Percentiles rank a stretch among this genome's conserved stretches.
Conservation (phyloP, 2,797 vertebrate species). For the Onychomys arenicola region DNA sequence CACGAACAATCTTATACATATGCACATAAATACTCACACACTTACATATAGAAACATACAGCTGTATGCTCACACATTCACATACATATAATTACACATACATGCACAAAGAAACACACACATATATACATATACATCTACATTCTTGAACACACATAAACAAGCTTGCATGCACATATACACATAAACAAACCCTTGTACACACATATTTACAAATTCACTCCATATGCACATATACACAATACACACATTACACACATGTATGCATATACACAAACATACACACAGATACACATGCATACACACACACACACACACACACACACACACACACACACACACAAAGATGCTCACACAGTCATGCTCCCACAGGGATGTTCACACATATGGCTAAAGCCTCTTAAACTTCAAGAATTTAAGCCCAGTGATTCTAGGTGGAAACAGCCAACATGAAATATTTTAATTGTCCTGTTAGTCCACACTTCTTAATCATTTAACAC, state of each 20-base stretch:
- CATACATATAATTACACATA: neutral
- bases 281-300: neutral
- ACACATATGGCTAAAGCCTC: neutral
- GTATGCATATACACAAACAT: neutral
- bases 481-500: neutral
- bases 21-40: neutral
- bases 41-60: neutral
- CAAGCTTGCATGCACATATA: neutral
- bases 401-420: neutral
- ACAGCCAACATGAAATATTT: slow-evolving; percentile 27
- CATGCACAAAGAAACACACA: neutral
- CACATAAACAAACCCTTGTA: no score
- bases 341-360: neutral
- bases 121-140: neutral
- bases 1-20: no score
- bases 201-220: neutral
- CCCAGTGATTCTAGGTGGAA: neutral
- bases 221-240: no score
- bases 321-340: neutral
- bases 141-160: no score
- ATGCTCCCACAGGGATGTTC: neutral
- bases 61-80: neutral
- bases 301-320: neutral
- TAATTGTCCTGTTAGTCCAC: neutral
- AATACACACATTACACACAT: no score